Evolutionary conservation across 2,888 invertebrate genomes (phyloP), one percentile per base, ranked within the genome.

Genomic region (Eupithecia insigniata): DNA sequence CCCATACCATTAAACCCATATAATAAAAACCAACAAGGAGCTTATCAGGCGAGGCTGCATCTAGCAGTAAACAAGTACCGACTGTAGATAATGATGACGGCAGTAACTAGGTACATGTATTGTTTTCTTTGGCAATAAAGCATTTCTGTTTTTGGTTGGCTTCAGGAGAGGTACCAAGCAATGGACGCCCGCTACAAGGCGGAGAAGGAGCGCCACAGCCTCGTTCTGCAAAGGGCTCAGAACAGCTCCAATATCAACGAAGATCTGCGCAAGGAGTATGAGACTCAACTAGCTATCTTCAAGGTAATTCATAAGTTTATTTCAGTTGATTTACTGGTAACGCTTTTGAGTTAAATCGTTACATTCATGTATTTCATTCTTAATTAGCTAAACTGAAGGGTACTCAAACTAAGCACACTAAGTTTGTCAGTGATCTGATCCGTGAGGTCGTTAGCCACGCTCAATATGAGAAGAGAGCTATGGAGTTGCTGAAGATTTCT

Each of bases 401-500:
- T n/a, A 96, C 96, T 81, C 96, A 97, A 94, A 98, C 99, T 32
- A 99, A 98, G 88, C 99, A 99, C 94, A 97, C 97, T 34, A 99
- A 98, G 92, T 99, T 99, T 90, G 98, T 99, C 80, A 96, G 99
- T 77, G 99, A 99, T 87, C 93, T 99, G 81, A 97, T 99, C 67
- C 97, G 99, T 79, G 99, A 99, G 92, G 98, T 99, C 26, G 97
- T 97, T 82, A 99, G 99, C 69, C 99, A 99, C 95, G 99, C 99
- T 78, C 99, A 99, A 55, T 99, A 99, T 92, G 99, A 99, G 92
- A 98, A 98, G 95, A 96, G 99, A 82, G 98, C 98, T 81, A 99
- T 99, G 98, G 99, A 99, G 95, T 98, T 99, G 96, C 94, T 99
- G 89, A 98, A 98, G 93, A 98, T 99, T 78, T 99, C 99, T 72